These are phyloP conservation scores for Caenorhabditis tropicalis DNA, from an alignment of 1,140 invertebrate genomes.

Conservation along the genomic window DNA sequence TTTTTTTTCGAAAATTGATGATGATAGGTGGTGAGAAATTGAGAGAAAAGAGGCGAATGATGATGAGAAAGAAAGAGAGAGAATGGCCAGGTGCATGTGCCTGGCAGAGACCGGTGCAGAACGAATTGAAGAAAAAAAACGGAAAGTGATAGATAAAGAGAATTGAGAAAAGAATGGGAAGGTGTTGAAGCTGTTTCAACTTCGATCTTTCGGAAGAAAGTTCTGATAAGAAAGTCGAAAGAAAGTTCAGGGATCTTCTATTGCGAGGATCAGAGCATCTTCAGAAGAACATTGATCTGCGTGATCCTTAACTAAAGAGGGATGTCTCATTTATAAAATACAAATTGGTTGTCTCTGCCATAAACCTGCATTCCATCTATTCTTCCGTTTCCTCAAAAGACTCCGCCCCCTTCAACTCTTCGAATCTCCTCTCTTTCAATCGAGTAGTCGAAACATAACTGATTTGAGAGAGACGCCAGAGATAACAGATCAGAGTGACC, in stretches of 20 bases:
- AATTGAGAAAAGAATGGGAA: not conserved
- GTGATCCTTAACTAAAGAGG: not conserved
- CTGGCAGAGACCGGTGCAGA: slow-evolving; percentile 36
- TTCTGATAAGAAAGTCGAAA: too few species aligned
- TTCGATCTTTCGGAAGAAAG: too few species aligned
- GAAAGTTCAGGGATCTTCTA: too few species aligned
- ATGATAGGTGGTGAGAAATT: not conserved
- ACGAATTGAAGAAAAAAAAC: slow-evolving; percentile 23
- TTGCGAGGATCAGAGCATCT: too few species aligned
- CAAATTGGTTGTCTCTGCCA: not conserved
- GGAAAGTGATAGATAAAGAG: slow-evolving; percentile 28
- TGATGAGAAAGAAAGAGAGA: not conserved
- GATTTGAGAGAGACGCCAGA: not conserved
- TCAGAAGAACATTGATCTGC: too few species aligned
- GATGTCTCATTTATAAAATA: not conserved
- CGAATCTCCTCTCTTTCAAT: not conserved
- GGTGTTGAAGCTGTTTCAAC: too few species aligned
- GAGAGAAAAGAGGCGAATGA: not conserved
- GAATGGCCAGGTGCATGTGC: slow-evolving; percentile 40
- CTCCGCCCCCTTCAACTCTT: slow-evolving; percentile 2
- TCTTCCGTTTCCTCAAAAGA: not conserved
- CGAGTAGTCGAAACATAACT: not conserved
- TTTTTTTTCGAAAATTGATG: slow-evolving; percentile 5
- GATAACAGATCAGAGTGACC: not conserved
- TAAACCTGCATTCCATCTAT: not conserved